Conservation (phyloP, 2,888 invertebrate species). For the Idaea straminata region DNA sequence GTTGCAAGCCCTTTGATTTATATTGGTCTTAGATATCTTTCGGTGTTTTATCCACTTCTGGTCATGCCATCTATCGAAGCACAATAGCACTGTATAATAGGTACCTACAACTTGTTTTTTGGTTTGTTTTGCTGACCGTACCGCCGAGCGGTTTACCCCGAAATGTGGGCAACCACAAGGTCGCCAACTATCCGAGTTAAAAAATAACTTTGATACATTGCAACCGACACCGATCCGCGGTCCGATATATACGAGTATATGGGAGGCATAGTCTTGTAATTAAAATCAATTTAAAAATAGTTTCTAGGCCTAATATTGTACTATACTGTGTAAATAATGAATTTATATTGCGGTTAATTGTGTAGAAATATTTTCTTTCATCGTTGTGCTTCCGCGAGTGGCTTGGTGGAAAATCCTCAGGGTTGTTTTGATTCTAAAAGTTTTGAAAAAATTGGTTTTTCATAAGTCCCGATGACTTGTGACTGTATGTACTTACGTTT, state of each 20-base stretch:
- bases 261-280: background rate
- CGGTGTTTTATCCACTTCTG: too few species aligned
- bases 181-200: constrained; percentile 64
- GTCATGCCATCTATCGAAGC: too few species aligned
- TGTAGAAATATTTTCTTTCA: constrained; percentile 4
- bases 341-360: background rate
- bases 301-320: background rate
- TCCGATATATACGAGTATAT: background rate
- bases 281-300: background rate
- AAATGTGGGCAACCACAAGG: constrained; percentile 62
- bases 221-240: constrained; percentile 14
- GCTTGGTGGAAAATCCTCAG: constrained; percentile 7
- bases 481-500: too few species aligned
- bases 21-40: too few species aligned
- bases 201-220: constrained; percentile 38
- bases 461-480: too few species aligned
- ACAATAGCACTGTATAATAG: too few species aligned
- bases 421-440: background rate
- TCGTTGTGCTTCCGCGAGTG: background rate
- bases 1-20: too few species aligned
- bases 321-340: too few species aligned
- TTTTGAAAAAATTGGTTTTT: too few species aligned
- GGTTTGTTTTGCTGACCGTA: constrained; percentile 21
- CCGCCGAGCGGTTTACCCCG: constrained; percentile 61
- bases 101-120: background rate